Conservation (phyloP, 2,797 vertebrate species). For the Tauraco hartlaubi region DNA sequence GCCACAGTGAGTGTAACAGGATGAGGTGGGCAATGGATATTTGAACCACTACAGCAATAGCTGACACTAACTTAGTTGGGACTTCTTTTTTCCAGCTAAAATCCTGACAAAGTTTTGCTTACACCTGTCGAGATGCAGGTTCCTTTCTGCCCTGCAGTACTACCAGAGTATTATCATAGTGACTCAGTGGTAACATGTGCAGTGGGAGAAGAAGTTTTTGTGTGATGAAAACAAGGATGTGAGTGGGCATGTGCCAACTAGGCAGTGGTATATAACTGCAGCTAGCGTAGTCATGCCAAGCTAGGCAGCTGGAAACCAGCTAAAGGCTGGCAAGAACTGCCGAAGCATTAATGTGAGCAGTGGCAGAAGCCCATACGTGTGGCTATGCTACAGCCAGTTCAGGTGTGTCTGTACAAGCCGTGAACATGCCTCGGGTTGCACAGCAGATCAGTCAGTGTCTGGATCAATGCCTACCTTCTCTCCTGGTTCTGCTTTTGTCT, state of each 20-base stretch:
- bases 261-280: background rate
- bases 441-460: background rate
- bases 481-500: slow-evolving; percentile 56
- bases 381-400: background rate
- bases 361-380: fast-evolving
- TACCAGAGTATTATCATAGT: background rate
- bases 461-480: slow-evolving; percentile 74
- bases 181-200: background rate
- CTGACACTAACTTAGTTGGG: background rate
- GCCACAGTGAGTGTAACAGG: background rate
- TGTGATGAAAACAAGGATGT: background rate
- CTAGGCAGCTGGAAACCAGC: background rate
- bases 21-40: background rate
- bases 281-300: background rate
- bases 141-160: background rate
- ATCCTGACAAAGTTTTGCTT: background rate
- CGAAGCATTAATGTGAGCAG: fast-evolving
- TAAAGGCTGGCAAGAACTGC: fast-evolving
- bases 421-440: background rate
- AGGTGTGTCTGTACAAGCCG: background rate
- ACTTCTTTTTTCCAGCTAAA: background rate
- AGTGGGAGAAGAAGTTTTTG: background rate
- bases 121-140: background rate
- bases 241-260: background rate
- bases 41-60: background rate